Base-by-base conservation (phyloP, 2,113 vertebrate genomes). In the Hippopotamus amphibius region DNA sequence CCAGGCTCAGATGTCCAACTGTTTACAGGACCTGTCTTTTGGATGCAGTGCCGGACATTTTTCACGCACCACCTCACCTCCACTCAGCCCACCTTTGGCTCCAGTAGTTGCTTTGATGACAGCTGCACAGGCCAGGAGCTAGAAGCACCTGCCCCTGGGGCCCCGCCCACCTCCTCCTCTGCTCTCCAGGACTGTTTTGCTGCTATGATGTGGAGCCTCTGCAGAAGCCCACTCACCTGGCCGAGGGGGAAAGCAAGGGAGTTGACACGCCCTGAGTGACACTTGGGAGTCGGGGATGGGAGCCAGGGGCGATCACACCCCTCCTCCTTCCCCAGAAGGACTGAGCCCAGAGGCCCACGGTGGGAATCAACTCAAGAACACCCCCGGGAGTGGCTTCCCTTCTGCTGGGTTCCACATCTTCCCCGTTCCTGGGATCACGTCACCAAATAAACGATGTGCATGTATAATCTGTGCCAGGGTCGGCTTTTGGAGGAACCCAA, bases 221-320 rank as follows among this genome's bases (percentile, higher is more conserved):
- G 16, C 13, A 11, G 84, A 33, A 76, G 59, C 48, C 82, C 30
- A 3, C 74, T 50, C 30, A 10, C 26, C 13, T 16, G 21, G 50
- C 33, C 33, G 5, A 10, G 14, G 8, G 41, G n/a, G n/a, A 37
- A 8, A 30, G 24, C 5, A 1, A 30, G 28, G 46, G 7, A 26
- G 12, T 4, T 6, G 48, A 57, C 55, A 55, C 0, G 0, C 28
- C 43, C 21, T 7, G 11, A n/a, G 74, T 0, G 1, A 30, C 41
- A 24, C 77, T 17, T 7, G 16, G 17, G n/a, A 59, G n/a, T 0
- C 6, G n/a, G 8, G 43, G 6, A 1, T 17, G 21, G 15, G 50
- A 63, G 15, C 14, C 12, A 0, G 2, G 46, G 53, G 19, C 0
- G 2, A 37, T 21, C 28, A 22, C 46, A 5, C 2, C 14, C 16